A percentile compares a stretch with the other conserved stretches of the same genome.
These are phyloP conservation scores for Erannis defoliaria DNA, from an alignment of 2,888 invertebrate genomes.

Conservation along the genomic window DNA sequence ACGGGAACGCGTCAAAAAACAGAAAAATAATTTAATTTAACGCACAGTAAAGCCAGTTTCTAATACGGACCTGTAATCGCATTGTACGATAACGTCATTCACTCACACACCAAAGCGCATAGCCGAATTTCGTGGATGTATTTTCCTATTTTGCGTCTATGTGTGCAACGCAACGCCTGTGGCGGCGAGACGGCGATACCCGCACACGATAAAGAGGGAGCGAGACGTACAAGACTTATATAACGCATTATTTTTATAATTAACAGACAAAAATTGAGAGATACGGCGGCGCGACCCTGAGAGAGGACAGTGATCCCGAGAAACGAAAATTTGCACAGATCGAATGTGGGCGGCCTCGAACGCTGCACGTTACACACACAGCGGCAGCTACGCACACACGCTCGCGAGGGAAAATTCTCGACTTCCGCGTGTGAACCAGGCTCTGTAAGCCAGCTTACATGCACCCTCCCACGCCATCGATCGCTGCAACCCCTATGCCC, in stretches of 20 bases:
- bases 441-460: constrained; percentile 40
- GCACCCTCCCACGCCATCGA: constrained; percentile 42
- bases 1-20: constrained; percentile 18
- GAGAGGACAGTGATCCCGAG: constrained; percentile 79
- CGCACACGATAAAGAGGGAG: constrained; percentile 49
- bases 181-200: constrained; percentile 62
- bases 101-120: constrained; percentile 74
- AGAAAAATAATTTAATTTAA: constrained; percentile 18
- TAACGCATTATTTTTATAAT: constrained; percentile 87
- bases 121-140: constrained; percentile 84
- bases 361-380: constrained; percentile 68
- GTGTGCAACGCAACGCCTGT: constrained; percentile 75
- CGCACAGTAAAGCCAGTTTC: constrained; percentile 43
- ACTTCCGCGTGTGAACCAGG: constrained; percentile 67
- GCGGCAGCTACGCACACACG: constrained; percentile 52
- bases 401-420: constrained; percentile 70
- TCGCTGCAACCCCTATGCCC: constrained; percentile 45
- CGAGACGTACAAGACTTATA: constrained; percentile 71
- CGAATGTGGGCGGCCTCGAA: constrained; percentile 86
- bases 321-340: constrained; percentile 85
- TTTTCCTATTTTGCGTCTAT: constrained; percentile 72
- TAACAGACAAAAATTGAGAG: constrained; percentile 86
- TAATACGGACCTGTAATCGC: constrained; percentile 82
- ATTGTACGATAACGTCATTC: constrained; percentile 85
- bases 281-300: constrained; percentile 83